Conservation (phyloP, 2,888 invertebrate species). For the Athetis lepigone region DNA sequence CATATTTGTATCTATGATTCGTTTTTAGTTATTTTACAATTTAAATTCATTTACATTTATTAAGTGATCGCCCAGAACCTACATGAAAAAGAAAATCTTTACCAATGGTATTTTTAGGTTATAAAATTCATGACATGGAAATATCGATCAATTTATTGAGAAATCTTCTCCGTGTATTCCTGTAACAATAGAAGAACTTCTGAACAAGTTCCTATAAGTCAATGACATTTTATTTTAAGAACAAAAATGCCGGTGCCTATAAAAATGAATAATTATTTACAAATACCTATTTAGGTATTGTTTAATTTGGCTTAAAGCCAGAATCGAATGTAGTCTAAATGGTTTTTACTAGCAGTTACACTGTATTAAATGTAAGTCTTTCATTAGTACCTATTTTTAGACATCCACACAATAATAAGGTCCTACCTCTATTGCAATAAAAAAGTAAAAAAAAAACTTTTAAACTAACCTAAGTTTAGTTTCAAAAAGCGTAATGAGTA, state of each 20-base stretch:
- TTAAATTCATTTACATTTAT: no score
- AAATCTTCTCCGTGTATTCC: neutral
- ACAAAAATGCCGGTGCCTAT: conserved; percentile 1
- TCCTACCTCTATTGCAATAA: neutral
- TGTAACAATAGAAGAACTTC: neutral
- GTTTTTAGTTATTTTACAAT: no score
- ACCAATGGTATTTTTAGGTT: conserved; percentile 21
- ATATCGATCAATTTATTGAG: neutral
- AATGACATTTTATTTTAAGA: neutral
- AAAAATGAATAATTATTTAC: neutral
- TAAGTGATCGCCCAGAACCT: no score
- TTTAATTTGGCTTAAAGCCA: conserved; percentile 12
- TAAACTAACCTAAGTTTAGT: conserved; percentile 44
- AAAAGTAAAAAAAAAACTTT: conserved; percentile 21
- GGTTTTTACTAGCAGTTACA: neutral
- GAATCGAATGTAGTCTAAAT: conserved; percentile 1
- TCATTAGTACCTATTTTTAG: neutral
- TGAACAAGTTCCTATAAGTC: neutral
- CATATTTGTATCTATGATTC: no score
- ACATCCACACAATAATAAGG: neutral
- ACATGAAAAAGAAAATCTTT: no score
- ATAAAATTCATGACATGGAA: conserved; percentile 4
- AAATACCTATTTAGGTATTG: neutral
- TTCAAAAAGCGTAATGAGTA: neutral
- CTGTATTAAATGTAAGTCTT: neutral